These are phyloP conservation scores for Zygaena filipendulae DNA, from an alignment of 2,888 invertebrate genomes.

Conservation along the genomic window DNA sequence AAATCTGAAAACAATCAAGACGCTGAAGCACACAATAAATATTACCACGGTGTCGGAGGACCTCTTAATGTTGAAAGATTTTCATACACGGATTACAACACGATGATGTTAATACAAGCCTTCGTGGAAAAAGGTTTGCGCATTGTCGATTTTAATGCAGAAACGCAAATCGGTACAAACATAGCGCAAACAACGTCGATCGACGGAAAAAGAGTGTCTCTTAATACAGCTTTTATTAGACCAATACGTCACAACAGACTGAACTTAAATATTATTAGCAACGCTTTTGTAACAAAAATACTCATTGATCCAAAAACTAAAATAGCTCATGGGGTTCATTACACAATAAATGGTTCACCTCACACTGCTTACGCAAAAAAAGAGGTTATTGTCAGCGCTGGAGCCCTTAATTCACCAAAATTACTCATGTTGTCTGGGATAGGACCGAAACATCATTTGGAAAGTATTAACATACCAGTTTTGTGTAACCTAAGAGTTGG, in stretches of 20 bases:
- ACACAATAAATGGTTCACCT: constrained; percentile 25
- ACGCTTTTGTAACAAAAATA: constrained; percentile 63
- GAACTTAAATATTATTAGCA: constrained; percentile 55
- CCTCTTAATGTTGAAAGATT: constrained; percentile 71
- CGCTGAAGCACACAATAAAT: constrained; percentile 43
- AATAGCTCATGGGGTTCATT: constrained; percentile 35
- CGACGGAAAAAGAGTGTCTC: constrained; percentile 68
- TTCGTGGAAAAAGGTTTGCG: constrained; percentile 70
- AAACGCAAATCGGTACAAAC: constrained; percentile 69
- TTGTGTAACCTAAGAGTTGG: constrained; percentile 75
- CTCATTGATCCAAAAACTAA: constrained; percentile 51
- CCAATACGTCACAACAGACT: constrained; percentile 64
- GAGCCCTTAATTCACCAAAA: constrained; percentile 69
- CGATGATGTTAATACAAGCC: constrained; percentile 59
- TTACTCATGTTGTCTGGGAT: constrained; percentile 73
- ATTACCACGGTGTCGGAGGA: constrained; percentile 68
- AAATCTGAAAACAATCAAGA: no score
- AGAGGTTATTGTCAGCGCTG: constrained; percentile 71
- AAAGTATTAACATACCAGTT: constrained; percentile 52
- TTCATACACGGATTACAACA: constrained; percentile 67
- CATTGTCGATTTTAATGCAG: constrained; percentile 66
- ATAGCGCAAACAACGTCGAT: constrained; percentile 68
- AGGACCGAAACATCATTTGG: constrained; percentile 63
- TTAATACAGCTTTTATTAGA: constrained; percentile 72
- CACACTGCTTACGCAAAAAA: constrained; percentile 44